Evolutionary conservation across 1,140 invertebrate genomes (phyloP), one percentile per base, ranked within the genome.

Genomic region (Drosophila setifemur): DNA sequence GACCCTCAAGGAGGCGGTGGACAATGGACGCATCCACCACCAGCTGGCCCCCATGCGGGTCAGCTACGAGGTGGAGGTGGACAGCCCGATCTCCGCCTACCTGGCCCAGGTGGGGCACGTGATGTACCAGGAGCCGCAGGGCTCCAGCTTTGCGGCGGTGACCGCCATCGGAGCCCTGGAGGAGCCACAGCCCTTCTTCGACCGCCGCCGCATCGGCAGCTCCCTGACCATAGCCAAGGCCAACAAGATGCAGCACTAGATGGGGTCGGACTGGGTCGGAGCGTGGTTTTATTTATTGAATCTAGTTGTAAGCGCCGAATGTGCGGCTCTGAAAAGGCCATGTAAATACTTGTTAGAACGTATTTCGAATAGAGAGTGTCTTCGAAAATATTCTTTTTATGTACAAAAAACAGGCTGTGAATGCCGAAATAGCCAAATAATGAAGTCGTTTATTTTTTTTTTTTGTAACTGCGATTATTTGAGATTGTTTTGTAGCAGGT

Each of bases 41-140:
- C 98, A 99, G 88, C 91, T 99, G 1, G 93, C 94, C 50, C 98
- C 98, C 0, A 96, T 98, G 93, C 85, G 92, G 49, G 78, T 98
- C 0, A 89, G 93, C 29, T 63, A 73, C 3, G 88, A 89, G 40
- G 1, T 19, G 0, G 67, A 73, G 18, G 71, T 86, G 16, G 53
- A 66, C 0, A 72, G 88, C 83, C 49, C 48, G 7, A 58, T 91
- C n/a, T 45, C 45, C 23, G 43, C 66, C 1, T 85, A 83, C 61
- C 69, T 90, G 88, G 43, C 12, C 31, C 29, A 70, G 26, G 72
- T 64, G 31, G 92, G 92, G 0, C 92, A 93, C 43, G 81, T 73
- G 2, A 81, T 91, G 74, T 85, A 55, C 57, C 88, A 29, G 69
- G 83, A 28, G 81, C 79, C 12, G 81, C 90, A 7, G 86, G 92